Evolutionary conservation across 2,888 invertebrate genomes (phyloP).

Genomic region (Hyppa rectilinea): DNA sequence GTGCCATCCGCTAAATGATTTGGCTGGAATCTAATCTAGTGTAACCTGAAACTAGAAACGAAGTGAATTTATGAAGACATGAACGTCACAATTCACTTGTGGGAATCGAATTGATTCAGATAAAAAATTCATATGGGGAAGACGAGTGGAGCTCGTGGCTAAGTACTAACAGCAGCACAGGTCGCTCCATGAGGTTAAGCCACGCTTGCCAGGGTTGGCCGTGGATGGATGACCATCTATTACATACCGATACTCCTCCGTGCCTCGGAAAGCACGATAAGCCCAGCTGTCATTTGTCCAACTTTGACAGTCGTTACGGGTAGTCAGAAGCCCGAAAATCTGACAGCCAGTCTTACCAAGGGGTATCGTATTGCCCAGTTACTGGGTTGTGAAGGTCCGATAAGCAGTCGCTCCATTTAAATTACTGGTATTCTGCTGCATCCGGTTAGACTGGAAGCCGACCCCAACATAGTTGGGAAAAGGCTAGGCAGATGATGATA

Average conservation of each 20-base stretch:
- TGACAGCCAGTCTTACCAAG: no score
- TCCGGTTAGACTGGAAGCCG: background rate
- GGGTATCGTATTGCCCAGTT: background rate
- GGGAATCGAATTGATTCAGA: conserved; percentile 13
- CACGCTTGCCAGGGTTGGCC: no score
- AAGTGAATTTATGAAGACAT: conserved; percentile 16
- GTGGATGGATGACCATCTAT: no score
- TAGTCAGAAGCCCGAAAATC: no score
- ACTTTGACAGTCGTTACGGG: no score
- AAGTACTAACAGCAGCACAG: no score
- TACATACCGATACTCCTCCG: no score
- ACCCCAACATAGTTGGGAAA: background rate
- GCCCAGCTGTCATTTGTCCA: no score
- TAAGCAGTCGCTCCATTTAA: background rate
- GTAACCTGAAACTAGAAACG: conserved; percentile 25
- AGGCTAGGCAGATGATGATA: background rate
- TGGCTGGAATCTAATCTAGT: conserved; percentile 38
- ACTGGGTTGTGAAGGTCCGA: background rate
- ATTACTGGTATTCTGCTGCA: no score
- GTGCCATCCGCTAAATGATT: conserved; percentile 41
- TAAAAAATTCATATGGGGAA: background rate
- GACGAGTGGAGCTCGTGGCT: no score
- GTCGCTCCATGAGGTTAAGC: no score
- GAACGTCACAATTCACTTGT: background rate
- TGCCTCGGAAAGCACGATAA: no score